These are phyloP conservation scores for Platichthys flesus DNA, from an alignment of 2,113 vertebrate genomes.

Conservation along the genomic window DNA sequence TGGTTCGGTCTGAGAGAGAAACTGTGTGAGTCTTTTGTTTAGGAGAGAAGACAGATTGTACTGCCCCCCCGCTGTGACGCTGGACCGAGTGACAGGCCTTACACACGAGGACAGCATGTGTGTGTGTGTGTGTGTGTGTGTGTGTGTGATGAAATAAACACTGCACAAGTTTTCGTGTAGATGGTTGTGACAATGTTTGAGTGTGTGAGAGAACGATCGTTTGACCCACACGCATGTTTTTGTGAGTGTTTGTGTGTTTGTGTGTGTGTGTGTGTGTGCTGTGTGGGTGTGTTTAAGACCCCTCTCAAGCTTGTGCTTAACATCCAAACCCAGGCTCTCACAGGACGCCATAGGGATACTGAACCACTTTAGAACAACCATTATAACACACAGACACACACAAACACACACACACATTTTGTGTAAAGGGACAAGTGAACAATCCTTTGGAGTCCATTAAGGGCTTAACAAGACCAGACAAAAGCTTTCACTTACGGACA, in stretches of 20 bases:
- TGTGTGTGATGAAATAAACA: background rate
- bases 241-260: background rate
- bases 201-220: background rate
- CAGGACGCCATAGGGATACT: slow-evolving; percentile 54
- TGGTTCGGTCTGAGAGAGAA: slow-evolving; percentile 20
- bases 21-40: slow-evolving; percentile 38
- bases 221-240: background rate
- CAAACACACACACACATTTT: slow-evolving; percentile 19
- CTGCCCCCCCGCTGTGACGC: slow-evolving; percentile 28
- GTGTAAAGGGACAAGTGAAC: slow-evolving; percentile 27
- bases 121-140: background rate
- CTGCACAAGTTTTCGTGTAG: too few species aligned
- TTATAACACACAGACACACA: slow-evolving; percentile 1
- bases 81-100: slow-evolving; percentile 26
- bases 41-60: slow-evolving; percentile 54
- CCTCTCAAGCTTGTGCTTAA: slow-evolving; percentile 14
- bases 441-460: slow-evolving; percentile 60
- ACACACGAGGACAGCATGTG: slow-evolving; percentile 25
- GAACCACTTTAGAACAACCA: slow-evolving; percentile 50
- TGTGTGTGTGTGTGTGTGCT: background rate
- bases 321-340: slow-evolving; percentile 56
- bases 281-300: background rate
- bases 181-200: background rate
- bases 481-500: slow-evolving; percentile 67
- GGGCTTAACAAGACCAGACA: slow-evolving; percentile 58